Percentiles rank a stretch among this genome's conserved stretches.
Evolutionary conservation across 2,113 vertebrate genomes (phyloP).

Genomic region (Chlamydotis undulata): DNA sequence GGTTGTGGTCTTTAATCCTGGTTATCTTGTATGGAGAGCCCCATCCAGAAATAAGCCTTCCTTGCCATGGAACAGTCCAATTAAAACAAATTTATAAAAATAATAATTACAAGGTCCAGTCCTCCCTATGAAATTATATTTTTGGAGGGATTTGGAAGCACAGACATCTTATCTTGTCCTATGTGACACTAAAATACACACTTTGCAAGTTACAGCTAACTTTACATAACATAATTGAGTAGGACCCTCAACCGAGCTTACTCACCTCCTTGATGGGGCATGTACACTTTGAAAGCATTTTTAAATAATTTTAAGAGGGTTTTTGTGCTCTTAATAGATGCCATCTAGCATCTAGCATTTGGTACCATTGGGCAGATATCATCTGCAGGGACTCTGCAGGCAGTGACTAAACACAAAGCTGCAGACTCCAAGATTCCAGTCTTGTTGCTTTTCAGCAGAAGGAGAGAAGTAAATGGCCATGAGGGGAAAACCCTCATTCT

Average conservation of each 20-base stretch:
- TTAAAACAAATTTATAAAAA: conserved; percentile 37
- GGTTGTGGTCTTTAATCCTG: conserved; percentile 60
- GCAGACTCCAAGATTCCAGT: conserved; percentile 45
- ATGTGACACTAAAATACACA: background rate
- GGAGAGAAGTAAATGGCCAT: background rate
- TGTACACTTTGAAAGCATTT: background rate
- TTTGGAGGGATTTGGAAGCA: background rate
- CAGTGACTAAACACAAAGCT: conserved; percentile 33
- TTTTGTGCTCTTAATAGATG: conserved; percentile 25
- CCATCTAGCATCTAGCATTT: conserved; percentile 33
- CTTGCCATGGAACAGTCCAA: background rate
- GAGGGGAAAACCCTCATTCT: conserved; percentile 1
- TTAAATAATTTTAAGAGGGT: conserved; percentile 15
- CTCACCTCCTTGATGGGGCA: background rate
- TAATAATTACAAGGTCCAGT: background rate
- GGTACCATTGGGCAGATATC: conserved; percentile 47
- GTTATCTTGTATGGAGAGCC: conserved; percentile 53
- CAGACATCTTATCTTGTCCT: background rate
- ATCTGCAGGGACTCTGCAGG: conserved; percentile 43
- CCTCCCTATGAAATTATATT: background rate
- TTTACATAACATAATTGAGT: background rate
- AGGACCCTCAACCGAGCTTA: background rate
- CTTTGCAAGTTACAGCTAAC: background rate
- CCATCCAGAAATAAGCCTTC: conserved; percentile 33
- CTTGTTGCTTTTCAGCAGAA: conserved; percentile 24